Conservation (phyloP, 30 jellyfish, hydroid and myxozoan species). For the Phacellophora camtschatica region DNA sequence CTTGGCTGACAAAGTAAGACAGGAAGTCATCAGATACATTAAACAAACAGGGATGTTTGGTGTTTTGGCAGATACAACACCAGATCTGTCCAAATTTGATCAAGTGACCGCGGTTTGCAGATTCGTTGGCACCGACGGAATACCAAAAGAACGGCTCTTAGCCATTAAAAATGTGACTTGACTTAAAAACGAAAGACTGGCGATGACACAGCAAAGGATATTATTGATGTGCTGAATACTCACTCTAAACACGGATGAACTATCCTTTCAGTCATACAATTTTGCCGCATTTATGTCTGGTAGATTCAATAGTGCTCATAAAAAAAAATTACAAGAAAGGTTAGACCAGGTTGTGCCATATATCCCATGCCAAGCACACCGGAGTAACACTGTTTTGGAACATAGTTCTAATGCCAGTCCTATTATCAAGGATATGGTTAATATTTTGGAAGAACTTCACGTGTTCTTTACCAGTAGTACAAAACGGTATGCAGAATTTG, state of each 20-base stretch:
- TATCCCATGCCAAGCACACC: conserved; percentile 39
- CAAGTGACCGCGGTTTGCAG: conserved; percentile 23
- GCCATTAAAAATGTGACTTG: conserved; percentile 26
- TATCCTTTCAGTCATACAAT: conserved; percentile 53
- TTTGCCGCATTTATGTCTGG: conserved; percentile 44
- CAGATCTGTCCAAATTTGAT: neutral
- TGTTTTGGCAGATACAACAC: conserved; percentile 20
- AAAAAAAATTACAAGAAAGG: conserved; percentile 9
- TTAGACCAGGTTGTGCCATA: conserved; percentile 24
- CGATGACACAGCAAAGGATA: conserved; percentile 29
- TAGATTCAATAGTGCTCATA: conserved; percentile 23
- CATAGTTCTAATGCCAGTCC: conserved; percentile 18
- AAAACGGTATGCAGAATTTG: neutral
- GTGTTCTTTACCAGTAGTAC: conserved; percentile 36
- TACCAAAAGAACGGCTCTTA: conserved; percentile 30
- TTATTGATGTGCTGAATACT: conserved; percentile 9
- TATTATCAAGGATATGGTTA: conserved; percentile 25
- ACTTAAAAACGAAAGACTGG: conserved; percentile 57
- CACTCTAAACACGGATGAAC: conserved; percentile 13
- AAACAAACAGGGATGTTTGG: neutral
- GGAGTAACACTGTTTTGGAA: conserved; percentile 21
- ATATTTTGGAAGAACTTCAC: conserved; percentile 42
- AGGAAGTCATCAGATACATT: neutral
- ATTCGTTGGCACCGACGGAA: conserved; percentile 22
- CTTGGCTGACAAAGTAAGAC: no score